phyloP scores from a whole-genome alignment of 1,140 invertebrate genomes.

The Drosophila cardini region DNA sequence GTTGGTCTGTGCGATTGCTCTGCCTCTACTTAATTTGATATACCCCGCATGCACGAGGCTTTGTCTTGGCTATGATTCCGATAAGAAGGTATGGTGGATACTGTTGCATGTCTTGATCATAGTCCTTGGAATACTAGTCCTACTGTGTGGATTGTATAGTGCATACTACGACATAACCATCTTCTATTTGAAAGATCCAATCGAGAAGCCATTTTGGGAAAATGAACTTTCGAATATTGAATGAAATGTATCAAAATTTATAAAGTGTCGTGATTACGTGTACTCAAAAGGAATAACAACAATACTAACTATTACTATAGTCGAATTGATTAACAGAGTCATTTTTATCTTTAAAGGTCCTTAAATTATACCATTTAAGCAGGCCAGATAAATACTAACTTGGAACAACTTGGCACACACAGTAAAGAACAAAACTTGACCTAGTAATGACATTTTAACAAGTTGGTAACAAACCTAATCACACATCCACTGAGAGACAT shows the following conservation, averaged over 20 bases:
- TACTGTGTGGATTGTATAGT: neutral
- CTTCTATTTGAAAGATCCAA: neutral
- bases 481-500: slow-evolving; percentile 16
- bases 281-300: too few relatives aligned
- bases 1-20: neutral
- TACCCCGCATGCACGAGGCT: neutral
- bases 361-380: neutral
- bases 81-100: neutral
- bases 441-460: slow-evolving; percentile 71
- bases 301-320: too few relatives aligned
- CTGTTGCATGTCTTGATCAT: neutral
- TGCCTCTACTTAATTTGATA: neutral
- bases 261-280: neutral
- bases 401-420: too few relatives aligned
- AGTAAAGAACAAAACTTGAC: slow-evolving; percentile 19
- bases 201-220: neutral
- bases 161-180: neutral
- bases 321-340: neutral
- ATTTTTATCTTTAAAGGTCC: too few relatives aligned
- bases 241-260: neutral
- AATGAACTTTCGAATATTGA: neutral
- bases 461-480: slow-evolving; percentile 53
- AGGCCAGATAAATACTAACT: too few relatives aligned
- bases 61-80: neutral
- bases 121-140: neutral